Evolutionary conservation across 2,113 vertebrate species (phyloP).

Genomic region (Vulpes ferrilata): DNA sequence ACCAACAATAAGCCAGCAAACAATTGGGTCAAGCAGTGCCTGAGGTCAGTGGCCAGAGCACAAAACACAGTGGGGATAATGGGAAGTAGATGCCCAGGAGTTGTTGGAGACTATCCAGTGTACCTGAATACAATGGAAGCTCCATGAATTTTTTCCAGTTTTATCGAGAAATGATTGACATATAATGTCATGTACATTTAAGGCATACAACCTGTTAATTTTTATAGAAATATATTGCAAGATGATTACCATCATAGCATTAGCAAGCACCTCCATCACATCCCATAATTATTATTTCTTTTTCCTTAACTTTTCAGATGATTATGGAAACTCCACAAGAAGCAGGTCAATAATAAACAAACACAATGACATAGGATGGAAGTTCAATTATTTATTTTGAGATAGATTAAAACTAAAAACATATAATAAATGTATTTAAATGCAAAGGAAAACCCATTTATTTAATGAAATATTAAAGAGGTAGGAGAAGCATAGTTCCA

Average conservation of each 20-base stretch:
- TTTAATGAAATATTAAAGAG: neutral
- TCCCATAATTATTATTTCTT: neutral
- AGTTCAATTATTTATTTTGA: neutral
- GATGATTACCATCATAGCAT: neutral
- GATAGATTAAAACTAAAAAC: neutral
- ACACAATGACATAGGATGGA: neutral
- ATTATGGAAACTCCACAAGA: neutral
- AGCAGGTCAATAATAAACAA: neutral
- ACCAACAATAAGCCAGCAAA: neutral
- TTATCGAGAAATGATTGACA: neutral
- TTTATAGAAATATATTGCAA: neutral
- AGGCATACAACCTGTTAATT: neutral
- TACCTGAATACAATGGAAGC: accelerated
- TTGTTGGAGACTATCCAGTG: neutral
- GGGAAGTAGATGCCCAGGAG: neutral
- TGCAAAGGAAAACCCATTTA: neutral
- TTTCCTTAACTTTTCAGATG: neutral
- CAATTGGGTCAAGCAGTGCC: neutral
- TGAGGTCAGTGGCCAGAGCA: neutral
- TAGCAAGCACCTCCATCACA: neutral
- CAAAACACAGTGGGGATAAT: neutral
- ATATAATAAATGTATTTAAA: neutral
- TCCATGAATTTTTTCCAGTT: neutral
- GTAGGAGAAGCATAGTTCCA: neutral
- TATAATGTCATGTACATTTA: neutral